phyloP scores from a whole-genome alignment of 2,888 invertebrate species.

The Mantis religiosa region DNA sequence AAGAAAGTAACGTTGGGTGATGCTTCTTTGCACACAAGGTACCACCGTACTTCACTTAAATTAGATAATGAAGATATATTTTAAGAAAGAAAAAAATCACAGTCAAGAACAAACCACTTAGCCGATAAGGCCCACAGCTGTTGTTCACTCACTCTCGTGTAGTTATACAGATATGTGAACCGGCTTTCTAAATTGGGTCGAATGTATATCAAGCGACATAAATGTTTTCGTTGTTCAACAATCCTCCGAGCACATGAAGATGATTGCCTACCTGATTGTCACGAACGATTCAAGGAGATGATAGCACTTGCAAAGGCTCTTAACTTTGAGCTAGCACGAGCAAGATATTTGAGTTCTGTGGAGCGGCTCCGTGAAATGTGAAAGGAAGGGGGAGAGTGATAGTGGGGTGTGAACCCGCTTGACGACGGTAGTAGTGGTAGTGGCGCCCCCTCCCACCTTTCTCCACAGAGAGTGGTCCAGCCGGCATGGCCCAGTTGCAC shows the following conservation, averaged over 20 bases:
- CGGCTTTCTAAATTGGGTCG: neutral
- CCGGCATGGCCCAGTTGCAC: neutral
- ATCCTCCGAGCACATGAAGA: neutral
- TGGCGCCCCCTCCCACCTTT: neutral
- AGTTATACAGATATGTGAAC: neutral
- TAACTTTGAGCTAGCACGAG: neutral
- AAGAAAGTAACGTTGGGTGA: neutral
- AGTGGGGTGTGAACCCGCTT: neutral
- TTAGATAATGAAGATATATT: too few relatives aligned
- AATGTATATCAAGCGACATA: neutral
- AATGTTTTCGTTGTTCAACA: neutral
- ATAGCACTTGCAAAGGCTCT: neutral
- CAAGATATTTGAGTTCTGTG: neutral
- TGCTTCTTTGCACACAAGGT: neutral
- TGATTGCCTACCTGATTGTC: neutral
- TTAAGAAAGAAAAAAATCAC: neutral
- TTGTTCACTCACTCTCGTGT: neutral
- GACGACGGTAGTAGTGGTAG: neutral
- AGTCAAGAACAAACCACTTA: neutral
- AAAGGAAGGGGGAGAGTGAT: neutral
- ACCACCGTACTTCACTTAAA: neutral
- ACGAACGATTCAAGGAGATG: neutral
- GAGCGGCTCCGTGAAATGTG: neutral
- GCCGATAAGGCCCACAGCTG: neutral
- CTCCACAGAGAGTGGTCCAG: neutral